These are phyloP conservation scores for Melanotaenia nigrans DNA, from an alignment of 2,797 vertebrate species.

Conservation along the genomic window DNA sequence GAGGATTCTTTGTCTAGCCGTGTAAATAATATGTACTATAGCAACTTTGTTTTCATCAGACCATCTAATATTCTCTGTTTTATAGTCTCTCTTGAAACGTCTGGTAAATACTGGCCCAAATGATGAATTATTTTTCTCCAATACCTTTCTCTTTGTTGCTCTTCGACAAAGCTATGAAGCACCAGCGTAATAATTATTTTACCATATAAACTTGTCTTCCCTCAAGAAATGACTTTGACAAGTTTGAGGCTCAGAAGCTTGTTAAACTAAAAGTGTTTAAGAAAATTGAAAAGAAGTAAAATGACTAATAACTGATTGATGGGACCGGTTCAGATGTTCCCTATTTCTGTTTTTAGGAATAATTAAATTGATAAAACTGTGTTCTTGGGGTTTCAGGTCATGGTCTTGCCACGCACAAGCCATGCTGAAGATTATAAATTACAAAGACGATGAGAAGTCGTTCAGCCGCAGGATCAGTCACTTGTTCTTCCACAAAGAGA, in stretches of 20 bases:
- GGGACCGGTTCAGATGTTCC: neutral
- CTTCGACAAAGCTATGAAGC: neutral
- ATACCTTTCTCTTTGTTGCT: neutral
- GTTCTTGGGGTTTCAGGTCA: conserved; percentile 83
- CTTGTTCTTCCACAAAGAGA: conserved; percentile 99
- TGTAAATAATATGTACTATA: neutral
- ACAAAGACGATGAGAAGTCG: conserved; percentile 98
- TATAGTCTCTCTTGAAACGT: neutral
- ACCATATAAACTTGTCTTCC: too few species aligned
- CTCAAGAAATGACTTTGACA: too few species aligned
- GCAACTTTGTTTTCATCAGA: conserved; percentile 11
- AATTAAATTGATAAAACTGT: neutral
- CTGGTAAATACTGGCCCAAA: neutral
- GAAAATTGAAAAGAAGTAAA: neutral
- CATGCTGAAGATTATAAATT: conserved; percentile 99
- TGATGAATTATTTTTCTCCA: neutral
- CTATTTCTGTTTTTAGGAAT: neutral
- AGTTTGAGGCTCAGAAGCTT: too few species aligned
- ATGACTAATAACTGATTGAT: neutral
- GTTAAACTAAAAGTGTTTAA: neutral
- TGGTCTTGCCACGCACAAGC: conserved; percentile 99
- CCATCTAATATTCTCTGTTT: neutral
- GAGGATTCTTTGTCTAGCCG: neutral
- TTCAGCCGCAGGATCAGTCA: conserved; percentile 99
- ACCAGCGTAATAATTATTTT: neutral